These are phyloP conservation scores for Andrena fulva DNA, from an alignment of 2,888 invertebrate species.

Conservation along the genomic window DNA sequence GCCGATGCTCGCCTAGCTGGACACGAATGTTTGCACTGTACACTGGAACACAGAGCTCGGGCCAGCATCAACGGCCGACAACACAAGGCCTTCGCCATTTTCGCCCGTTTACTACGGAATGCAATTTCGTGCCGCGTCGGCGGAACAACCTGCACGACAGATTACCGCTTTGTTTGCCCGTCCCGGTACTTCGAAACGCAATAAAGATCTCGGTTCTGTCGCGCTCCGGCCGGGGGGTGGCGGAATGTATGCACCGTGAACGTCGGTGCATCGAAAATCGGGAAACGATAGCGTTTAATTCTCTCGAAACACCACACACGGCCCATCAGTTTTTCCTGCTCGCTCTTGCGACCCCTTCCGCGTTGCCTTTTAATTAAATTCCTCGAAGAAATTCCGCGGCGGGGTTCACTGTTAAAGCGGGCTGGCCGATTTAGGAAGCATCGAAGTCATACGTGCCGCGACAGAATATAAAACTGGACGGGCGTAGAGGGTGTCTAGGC, in stretches of 20 bases:
- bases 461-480: no score
- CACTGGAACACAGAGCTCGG: constrained; percentile 16
- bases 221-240: background rate
- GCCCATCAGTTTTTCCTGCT: background rate
- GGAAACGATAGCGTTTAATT: constrained; percentile 54
- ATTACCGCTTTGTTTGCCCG: constrained; percentile 74
- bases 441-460: no score
- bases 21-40: constrained; percentile 52
- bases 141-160: constrained; percentile 70
- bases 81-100: constrained; percentile 58
- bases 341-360: background rate
- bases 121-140: constrained; percentile 71
- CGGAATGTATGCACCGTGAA: constrained; percentile 28
- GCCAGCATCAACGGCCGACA: constrained; percentile 15
- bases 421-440: background rate
- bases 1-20: constrained; percentile 26
- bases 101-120: constrained; percentile 75
- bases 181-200: constrained; percentile 73
- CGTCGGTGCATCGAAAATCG: constrained; percentile 44
- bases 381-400: constrained; percentile 16
- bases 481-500: background rate
- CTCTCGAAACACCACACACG: constrained; percentile 25
- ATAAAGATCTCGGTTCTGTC: constrained; percentile 68
- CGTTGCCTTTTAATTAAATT: constrained; percentile 38
- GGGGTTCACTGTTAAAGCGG: background rate